Base-by-base conservation (phyloP, 2,888 invertebrate species). In the Amphipyra tragopoginis region DNA sequence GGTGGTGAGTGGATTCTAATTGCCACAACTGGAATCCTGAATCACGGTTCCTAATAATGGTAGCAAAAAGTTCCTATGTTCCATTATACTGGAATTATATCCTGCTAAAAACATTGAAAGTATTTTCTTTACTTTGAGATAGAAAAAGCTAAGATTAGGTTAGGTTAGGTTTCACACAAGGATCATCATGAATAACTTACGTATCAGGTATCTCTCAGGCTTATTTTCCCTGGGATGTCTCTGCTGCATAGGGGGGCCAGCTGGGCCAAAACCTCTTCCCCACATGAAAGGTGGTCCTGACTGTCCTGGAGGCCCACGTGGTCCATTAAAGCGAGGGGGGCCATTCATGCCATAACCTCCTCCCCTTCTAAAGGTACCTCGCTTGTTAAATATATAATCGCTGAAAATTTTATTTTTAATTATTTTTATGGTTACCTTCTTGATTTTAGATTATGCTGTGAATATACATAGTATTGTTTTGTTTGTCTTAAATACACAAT, bases 181-280 rank as follows among this genome's bases (percentile, higher is more conserved):
- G 7, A 47, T 34, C n/a, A 34, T 49, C 34, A 40, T 0, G 4
- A 1, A 29, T 9, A 54, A 86, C 90, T 87, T 74, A 92, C 92
- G 78, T 29, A 82, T 60, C 26, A 92, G 79, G 66, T 85, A 89
- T 65, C 65, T 79, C 1, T 84, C 59, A 14, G 70, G 63, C 10
- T 48, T 65, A 34, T 75, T 66, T 15, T 79, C 68, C 6, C 11
- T 29, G n/a, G 21, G 0, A 13, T 40, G 11, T 34, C 60, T 75
- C 9, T 67, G 38, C 8, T 50, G 65, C 0, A 62, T 58, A 9
- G 80, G 79, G 0, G 86, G 87, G 2, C 88, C 87, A 11, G 61
- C 62, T 11, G 84, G 83, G 0, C 88, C 87, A 80, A 83, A 88
- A 10, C 86, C 86, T 60, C 81, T 75, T 33, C 80, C 84, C 80